Evolutionary conservation across 2,797 vertebrate species (phyloP).

Genomic region (Melanotaenia trifasciata): DNA sequence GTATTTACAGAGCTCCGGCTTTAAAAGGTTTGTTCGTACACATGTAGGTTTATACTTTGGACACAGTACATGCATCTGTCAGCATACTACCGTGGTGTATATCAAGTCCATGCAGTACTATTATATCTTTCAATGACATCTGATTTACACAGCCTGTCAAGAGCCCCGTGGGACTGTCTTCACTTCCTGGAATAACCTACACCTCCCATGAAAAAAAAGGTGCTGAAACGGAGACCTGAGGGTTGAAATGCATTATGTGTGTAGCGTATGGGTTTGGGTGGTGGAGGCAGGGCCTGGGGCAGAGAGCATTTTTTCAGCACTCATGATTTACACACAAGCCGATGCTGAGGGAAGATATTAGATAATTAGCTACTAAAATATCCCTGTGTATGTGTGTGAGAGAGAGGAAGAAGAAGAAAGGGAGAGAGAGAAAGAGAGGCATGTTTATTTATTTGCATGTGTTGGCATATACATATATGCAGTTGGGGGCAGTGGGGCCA

Average conservation of each 20-base stretch:
- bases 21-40: conserved; percentile 18
- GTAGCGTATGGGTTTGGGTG: conserved; percentile 25
- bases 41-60: conserved; percentile 2
- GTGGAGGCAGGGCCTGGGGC: conserved; percentile 39
- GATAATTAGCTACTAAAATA: conserved; percentile 66
- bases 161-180: conserved; percentile 57
- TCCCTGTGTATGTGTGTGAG: conserved; percentile 15
- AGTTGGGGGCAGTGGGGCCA: background rate
- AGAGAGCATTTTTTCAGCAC: conserved; percentile 37
- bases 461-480: conserved; percentile 8
- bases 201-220: conserved; percentile 49
- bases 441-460: conserved; percentile 25
- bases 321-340: conserved; percentile 50
- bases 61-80: conserved; percentile 59
- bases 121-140: conserved; percentile 76
- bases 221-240: conserved; percentile 62
- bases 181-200: conserved; percentile 76
- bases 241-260: conserved; percentile 27
- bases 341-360: conserved; percentile 54
- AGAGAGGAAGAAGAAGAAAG: background rate
- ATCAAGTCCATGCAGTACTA: conserved; percentile 69
- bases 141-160: conserved; percentile 81
- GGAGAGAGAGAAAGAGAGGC: background rate
- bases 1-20: background rate
- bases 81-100: conserved; percentile 58